These are phyloP conservation scores for Marmota flaviventris DNA, from an alignment of 2,113 vertebrate species.

Conservation along the genomic window DNA sequence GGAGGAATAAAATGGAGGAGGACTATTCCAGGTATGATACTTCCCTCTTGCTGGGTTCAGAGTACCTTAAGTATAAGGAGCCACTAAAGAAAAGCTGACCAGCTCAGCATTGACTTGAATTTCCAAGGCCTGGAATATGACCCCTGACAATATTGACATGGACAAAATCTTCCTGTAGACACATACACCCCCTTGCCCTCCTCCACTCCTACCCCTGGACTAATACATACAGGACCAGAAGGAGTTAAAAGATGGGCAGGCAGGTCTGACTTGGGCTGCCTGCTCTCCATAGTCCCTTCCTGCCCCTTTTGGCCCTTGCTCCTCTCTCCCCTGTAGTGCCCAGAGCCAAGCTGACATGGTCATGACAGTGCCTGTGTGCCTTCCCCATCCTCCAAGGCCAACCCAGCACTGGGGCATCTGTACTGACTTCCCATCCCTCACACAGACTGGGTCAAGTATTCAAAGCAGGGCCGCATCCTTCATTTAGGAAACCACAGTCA, in stretches of 20 bases:
- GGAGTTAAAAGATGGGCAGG: not conserved
- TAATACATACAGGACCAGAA: not conserved
- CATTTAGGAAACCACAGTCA: not conserved
- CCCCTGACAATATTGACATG: not conserved
- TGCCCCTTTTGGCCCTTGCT: not conserved
- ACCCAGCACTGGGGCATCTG: not conserved
- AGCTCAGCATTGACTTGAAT: not conserved
- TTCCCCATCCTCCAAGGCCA: not conserved
- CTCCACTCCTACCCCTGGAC: not conserved
- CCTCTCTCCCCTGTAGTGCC: not conserved
- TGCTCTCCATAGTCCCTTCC: not conserved
- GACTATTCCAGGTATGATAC: not conserved
- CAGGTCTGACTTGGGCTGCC: not conserved
- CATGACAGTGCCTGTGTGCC: not conserved
- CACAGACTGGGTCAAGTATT: not conserved
- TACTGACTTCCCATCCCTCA: not conserved
- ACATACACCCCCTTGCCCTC: not conserved
- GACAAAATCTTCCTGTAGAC: not conserved
- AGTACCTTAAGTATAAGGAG: not conserved
- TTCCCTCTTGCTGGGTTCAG: not conserved
- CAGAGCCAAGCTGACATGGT: not conserved
- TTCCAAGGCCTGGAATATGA: not conserved
- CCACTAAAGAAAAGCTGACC: not conserved
- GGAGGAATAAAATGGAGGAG: not conserved
- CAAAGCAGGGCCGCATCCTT: not conserved